Evolutionary conservation across 2,888 invertebrate species (phyloP), one percentile per base, ranked within the genome.

Genomic region (Lepidocyrtinus sp.): DNA sequence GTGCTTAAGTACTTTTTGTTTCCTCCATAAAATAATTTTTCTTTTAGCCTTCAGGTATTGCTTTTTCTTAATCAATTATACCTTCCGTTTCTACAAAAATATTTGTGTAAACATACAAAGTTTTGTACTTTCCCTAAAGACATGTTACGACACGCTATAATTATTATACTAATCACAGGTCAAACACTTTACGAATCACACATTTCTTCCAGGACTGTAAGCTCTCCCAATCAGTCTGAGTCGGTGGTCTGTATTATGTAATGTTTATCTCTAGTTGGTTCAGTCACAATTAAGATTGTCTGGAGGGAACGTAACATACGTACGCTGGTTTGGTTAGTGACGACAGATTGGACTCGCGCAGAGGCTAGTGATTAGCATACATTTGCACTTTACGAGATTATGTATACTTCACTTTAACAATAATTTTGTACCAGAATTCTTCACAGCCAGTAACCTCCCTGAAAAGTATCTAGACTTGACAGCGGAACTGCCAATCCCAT

Each of bases 381-480:
- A 36, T 36, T 36, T 36, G 36, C 36, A 36, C 36, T 36, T 36
- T 36, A 36, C 36, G 12, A 36, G 5, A 36, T 7, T n/a, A n/a
- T n/a, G n/a, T 36, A 7, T 36, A 36, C 36, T 36, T 36, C 36
- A 36, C 36, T 36, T 7, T 36, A 36, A 12, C 36, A 36, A 36
- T n/a, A 36, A 36, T 36, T 36, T 36, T 36, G 36, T 36, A 36
- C 36, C n/a, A 36, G 36, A 7, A 36, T 12, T 36, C 36, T 36
- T n/a, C n/a, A n/a, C 36, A 36, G 36, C 36, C 36, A 36, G 12
- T 36, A 36, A 36, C 36, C 65, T 21, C 65, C 27, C 12, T 26
- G 19, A 27, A 65, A 65, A 65, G 65, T n/a, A n/a, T 65, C 65
- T 36, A 68, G 68, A 75, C 77, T 77, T 77, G 72, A 78, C 62